Base-by-base conservation (phyloP, 2,113 vertebrate species). In the Aptenodytes forsteri region DNA sequence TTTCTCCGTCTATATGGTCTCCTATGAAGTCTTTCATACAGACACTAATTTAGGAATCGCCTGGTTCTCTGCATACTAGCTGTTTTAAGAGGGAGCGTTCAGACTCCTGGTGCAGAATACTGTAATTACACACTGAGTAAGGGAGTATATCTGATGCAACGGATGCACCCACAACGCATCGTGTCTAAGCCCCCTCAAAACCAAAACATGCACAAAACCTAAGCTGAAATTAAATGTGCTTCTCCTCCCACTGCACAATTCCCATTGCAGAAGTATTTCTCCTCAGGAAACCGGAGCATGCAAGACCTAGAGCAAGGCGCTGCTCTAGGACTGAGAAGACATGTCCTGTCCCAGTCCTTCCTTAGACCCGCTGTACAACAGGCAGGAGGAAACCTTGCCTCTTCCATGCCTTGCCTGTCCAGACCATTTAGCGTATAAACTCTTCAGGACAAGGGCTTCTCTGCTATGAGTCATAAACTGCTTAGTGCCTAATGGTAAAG, bases 381-480 rank as follows among this genome's bases (percentile, higher is more conserved):
- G 56, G 70, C 75, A 70, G 71, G 58, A 95, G 49, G 18, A 94
- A 95, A 46, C 18, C 29, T 44, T 21, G 13, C 30, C 47, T 86
- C 75, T 55, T 55, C 66, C 70, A 17, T 29, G 61, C 62, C 55
- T 77, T 30, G 87, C 59, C 75, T 94, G 91, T 95, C 96, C 32
- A 47, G 71, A 87, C 46, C 92, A 62, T 23, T 97, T 91, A 96
- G 94, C 0, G 0, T 36, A 83, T 46, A 72, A 94, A 94, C 93
- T 93, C 89, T 52, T 91, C 87, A 90, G 87, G 89, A 95, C 87
- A 91, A 91, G 82, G 62, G 81, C 29, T 96, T 69, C 96, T 94
- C 93, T 38, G 87, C 84, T 97, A 95, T 97, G 97, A 97, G 84
- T 97, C 97, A 97, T 97, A 93, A 97, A 94, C 96, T 94, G 85